Evolutionary conservation across 2,888 invertebrate species (phyloP), one percentile per base, ranked within the genome.

Genomic region (Keiferia lycopersicella): DNA sequence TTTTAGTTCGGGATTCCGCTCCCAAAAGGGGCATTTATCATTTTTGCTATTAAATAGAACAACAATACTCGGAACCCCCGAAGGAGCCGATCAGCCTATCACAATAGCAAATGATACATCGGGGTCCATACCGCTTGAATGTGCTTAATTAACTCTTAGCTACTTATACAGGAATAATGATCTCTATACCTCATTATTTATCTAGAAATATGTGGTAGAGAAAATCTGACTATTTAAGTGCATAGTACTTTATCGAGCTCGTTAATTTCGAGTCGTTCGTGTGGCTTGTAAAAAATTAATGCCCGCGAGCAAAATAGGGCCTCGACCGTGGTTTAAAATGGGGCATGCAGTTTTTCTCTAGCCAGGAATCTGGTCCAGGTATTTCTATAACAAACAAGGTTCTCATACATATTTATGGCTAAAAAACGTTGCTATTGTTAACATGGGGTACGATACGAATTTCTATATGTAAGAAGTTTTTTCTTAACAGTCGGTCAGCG

Each of bases 41-140:
- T 91, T 89, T 91, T 87, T 81, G 88, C 88, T 86, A 90, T 91
- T 90, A 90, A 89, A 83, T 72, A 73, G 78, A 83, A 79, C 83
- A 86, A 88, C 86, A 90, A 88, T 86, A 81, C 81, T 73, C 70
- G 71, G 78, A 81, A 84, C 83, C 89, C 86, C 87, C 86, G 82
- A 86, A 91, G 88, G 87, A 90, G 82, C 80, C 83, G 79, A 84
- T 82, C 83, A 84, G 84, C 83, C 81, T 83, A 83, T 87, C 84
- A 90, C 90, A 91, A 91, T 86, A 88, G 87, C 85, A 86, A 91
- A 89, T 88, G 88, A 88, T 90, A 88, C 88, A 87, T 87, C 75
- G 77, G 87, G 89, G 88, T 83, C 77, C 76, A 75, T 78, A 78
- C 77, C 73, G 79, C 72, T 78, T 87, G 84, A 88, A 89, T 89